Evolutionary conservation across 1,140 invertebrate genomes (phyloP).

Genomic region (Plodia interpunctella): DNA sequence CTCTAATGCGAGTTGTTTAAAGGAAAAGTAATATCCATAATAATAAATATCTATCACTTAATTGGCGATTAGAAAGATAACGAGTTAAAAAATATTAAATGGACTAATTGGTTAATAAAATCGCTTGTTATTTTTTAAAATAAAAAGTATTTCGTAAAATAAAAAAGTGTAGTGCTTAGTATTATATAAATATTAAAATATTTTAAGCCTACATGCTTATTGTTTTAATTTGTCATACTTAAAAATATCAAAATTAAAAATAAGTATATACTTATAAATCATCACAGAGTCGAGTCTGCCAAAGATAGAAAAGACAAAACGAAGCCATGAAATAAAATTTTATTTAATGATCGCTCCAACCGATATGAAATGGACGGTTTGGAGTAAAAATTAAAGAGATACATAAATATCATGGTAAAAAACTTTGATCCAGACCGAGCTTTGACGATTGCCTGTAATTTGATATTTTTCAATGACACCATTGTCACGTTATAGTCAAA

Average conservation of each 20-base stretch:
- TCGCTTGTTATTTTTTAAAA: too few species aligned
- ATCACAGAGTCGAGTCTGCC: conserved; percentile 60
- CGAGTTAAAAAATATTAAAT: not conserved
- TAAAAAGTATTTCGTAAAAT: too few species aligned
- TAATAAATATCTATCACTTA: not conserved
- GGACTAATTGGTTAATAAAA: too few species aligned
- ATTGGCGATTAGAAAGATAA: not conserved
- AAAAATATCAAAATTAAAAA: conserved; percentile 27
- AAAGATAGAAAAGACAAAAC: conserved; percentile 34
- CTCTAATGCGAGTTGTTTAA: not conserved
- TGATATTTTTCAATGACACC: conserved; percentile 21
- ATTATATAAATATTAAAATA: too few species aligned
- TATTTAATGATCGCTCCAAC: conserved; percentile 63
- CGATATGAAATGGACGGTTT: conserved; percentile 70
- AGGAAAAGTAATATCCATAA: not conserved
- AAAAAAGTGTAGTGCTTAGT: too few species aligned
- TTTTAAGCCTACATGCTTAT: too few species aligned
- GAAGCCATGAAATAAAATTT: conserved; percentile 71
- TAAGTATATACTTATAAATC: conserved; percentile 67
- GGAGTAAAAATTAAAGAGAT: conserved; percentile 73
- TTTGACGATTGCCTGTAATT: conserved; percentile 18
- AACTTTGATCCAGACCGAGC: conserved; percentile 47
- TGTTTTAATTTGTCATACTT: too few species aligned
- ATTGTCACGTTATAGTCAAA: conserved; percentile 36
- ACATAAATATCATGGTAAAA: conserved; percentile 67